Evolutionary conservation across 2,888 invertebrate species (phyloP), one percentile per base, ranked within the genome.

Genomic region (Coronaproctus castanopsis): DNA sequence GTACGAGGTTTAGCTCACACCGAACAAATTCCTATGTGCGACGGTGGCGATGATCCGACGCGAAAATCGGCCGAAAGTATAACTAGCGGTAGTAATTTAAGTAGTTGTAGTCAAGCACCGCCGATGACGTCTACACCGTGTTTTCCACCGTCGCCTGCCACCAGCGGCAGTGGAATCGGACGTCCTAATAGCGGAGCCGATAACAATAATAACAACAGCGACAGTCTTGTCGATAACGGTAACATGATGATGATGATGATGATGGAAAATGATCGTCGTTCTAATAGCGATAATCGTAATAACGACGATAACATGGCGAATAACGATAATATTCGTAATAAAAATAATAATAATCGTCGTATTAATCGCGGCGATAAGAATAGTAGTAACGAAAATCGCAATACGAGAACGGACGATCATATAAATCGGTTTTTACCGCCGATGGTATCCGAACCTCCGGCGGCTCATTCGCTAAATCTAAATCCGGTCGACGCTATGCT

Each of bases 1-100:
- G 83, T 88, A 63, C 80, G 86, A 21, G 87, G 87, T 2, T 72
- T 88, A 63, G 84, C 84, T 2, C 75, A 75, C 61, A 76, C 76
- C 57, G 77, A 78, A 62, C 68, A 71, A 58, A 67, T 67, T 19
- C 67, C 67, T 49, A 71, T 73, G 59, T 71, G 71, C 19, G 71
- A 71, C 54, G 71, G 71, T 62, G 72, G 72, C 58, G 68, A 69
- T 3, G n/a, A n/a, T n/a, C n/a, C n/a, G n/a, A 69, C 65, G 24
- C 67, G 49, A 36, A 50, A 59, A 51, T 24, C 55, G 55, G 51
- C 55, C 14, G 56, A 56, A 20, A 55, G 21, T 8, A 24, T 19
- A 1, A 22, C 54, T 18, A 58, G 54, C 23, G 55, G 24, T 5
- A 21, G 24, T 20, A 57, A 51, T 52, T 36, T 36, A 36, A 56